A percentile compares a stretch with the other conserved stretches of the same genome.
Evolutionary conservation across 2,113 vertebrate species (phyloP).

Genomic region (Calonectris borealis): DNA sequence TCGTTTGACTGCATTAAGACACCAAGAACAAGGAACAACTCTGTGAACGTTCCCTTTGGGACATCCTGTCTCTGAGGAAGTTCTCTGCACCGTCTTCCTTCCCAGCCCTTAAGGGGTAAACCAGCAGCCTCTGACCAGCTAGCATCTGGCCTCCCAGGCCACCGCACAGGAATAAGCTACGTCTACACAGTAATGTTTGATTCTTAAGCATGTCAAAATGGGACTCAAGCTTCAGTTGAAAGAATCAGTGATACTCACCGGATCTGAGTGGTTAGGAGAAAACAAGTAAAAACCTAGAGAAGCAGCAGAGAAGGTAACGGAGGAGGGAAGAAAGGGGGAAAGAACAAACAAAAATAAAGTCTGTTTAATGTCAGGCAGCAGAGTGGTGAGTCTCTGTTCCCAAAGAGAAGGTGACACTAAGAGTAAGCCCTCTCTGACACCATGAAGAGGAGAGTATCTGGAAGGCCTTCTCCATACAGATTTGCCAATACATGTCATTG

Average conservation of each 20-base stretch:
- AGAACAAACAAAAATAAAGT: background rate
- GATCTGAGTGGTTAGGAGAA: constrained; percentile 89
- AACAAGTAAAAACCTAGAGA: constrained; percentile 94
- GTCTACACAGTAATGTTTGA: background rate
- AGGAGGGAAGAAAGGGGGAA: background rate
- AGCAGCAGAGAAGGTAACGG: background rate
- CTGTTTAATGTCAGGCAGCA: background rate
- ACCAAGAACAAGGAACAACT: background rate
- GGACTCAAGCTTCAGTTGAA: background rate
- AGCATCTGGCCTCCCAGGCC: background rate
- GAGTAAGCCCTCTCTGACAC: background rate
- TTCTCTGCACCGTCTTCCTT: background rate
- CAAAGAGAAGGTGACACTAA: background rate
- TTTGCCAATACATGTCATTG: background rate
- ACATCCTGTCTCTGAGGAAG: background rate
- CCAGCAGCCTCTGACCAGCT: background rate
- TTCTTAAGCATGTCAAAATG: background rate
- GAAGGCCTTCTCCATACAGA: background rate
- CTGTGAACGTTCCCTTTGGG: background rate
- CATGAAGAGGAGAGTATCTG: background rate
- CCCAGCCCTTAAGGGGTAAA: background rate
- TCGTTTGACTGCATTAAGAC: background rate
- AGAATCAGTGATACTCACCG: constrained; percentile 76
- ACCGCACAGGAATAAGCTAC: background rate
- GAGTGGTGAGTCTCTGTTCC: background rate